These are phyloP conservation scores for Steinernema carpocapsae DNA, from an alignment of 2,888 invertebrate genomes.

Conservation along the genomic window DNA sequence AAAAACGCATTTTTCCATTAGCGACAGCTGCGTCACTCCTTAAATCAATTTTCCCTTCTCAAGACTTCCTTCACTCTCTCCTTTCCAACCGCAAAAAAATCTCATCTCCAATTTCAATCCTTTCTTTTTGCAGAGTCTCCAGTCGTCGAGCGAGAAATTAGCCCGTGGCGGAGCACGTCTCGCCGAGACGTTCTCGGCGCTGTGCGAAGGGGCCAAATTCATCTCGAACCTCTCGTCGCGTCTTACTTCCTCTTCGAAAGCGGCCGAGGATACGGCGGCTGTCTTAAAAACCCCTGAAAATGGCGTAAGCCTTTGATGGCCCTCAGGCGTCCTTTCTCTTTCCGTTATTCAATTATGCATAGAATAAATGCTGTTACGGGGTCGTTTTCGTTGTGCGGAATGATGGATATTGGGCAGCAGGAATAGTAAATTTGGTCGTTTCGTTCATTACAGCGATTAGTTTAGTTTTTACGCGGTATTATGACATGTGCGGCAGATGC, in stretches of 20 bases:
- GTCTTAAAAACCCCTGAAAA: too few relatives aligned
- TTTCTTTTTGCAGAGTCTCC: background rate
- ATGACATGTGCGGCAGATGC: too few relatives aligned
- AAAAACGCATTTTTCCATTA: too few relatives aligned
- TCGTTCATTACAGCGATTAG: too few relatives aligned
- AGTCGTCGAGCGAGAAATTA: background rate
- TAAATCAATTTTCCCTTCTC: background rate
- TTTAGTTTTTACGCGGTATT: too few relatives aligned
- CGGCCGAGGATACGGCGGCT: background rate
- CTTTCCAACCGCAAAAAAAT: background rate
- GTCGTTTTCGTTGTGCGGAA: too few relatives aligned
- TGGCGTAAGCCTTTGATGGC: background rate
- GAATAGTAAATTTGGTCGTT: too few relatives aligned
- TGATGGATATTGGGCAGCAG: too few relatives aligned
- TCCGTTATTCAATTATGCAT: conserved; percentile 9
- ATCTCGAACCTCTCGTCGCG: background rate
- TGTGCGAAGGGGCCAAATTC: background rate
- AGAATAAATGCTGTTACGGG: conserved; percentile 8
- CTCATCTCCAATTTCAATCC: background rate
- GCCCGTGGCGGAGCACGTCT: background rate
- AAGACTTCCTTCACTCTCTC: background rate
- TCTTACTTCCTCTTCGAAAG: background rate
- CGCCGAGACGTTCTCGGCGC: background rate
- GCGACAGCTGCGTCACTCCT: background rate
- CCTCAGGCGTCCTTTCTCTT: conserved; percentile 7